Conservation (phyloP, 2,888 invertebrate genomes). For the Trachelus stipa region DNA sequence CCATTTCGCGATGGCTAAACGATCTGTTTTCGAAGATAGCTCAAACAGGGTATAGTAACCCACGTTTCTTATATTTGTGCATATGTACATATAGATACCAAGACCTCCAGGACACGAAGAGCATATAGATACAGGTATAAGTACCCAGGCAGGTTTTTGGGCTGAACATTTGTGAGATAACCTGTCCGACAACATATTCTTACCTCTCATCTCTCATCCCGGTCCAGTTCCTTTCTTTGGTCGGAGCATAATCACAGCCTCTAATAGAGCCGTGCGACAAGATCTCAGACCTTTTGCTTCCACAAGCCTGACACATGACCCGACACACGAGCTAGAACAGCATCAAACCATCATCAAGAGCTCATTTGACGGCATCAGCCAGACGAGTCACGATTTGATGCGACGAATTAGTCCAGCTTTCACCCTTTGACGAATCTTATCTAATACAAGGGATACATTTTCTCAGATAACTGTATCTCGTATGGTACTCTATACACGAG, state of each 20-base stretch:
- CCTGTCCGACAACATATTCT: conserved; percentile 46
- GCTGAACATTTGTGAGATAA: conserved; percentile 49
- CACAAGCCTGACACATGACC: conserved; percentile 33
- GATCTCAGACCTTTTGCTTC: conserved; percentile 34
- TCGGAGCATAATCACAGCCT: conserved; percentile 11
- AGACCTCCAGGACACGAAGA: neutral
- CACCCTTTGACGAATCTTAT: neutral
- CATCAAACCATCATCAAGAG: neutral
- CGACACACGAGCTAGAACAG: conserved; percentile 1
- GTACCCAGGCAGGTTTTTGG: conserved; percentile 44
- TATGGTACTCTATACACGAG: neutral
- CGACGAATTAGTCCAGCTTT: neutral
- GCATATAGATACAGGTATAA: conserved; percentile 15
- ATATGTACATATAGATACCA: conserved; percentile 11
- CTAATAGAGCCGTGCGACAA: conserved; percentile 21
- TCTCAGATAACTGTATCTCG: neutral
- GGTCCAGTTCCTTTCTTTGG: conserved; percentile 42
- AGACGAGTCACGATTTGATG: neutral
- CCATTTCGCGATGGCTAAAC: neutral
- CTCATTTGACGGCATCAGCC: neutral
- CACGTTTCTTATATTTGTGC: conserved; percentile 46
- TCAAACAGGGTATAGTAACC: neutral
- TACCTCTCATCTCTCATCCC: conserved; percentile 32
- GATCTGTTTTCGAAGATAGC: neutral
- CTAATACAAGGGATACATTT: neutral